Base-by-base conservation (phyloP, 2,888 invertebrate species). In the Andrena marginata region DNA sequence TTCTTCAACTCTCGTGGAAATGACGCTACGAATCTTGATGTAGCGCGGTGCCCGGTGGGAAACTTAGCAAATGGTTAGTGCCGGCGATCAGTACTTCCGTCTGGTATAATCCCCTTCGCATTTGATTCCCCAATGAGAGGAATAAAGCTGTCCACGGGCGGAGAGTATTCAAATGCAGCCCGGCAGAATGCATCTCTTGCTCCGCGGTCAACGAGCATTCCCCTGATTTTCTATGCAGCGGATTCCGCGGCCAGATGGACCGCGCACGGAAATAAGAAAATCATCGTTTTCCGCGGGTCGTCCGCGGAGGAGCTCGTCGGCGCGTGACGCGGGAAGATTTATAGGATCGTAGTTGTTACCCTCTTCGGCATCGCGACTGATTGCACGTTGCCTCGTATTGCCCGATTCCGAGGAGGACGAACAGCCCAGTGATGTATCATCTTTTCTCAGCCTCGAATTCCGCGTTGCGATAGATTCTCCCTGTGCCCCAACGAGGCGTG, bases 261-360 rank as follows among this genome's bases (percentile, higher is more conserved):
- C 16, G 31, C 0, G 68, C 68, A 26, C 33, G 72, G 75, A 79
- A 79, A 84, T 74, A 71, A 76, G 70, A 72, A 63, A 73, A 84
- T 74, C 80, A 59, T 31, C 35, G 35, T 77, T 80, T 80, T 59
- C 64, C 59, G 70, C 56, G 62, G 23, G 63, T 79, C 70, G 70
- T 51, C 42, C 48, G 51, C 3, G 64, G 10, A 8, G 54, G 51
- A 80, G 70, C 51, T 54, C 72, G 75, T 68, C 72, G 79, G 62
- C 64, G 72, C 82, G 69, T 82, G 75, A 74, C 84, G 69, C 16
- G 8, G 23, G 49, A 65, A 70, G 76, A 84, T 84, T 83, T 84
- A 84, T 80, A 73, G 70, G 77, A 84, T 84, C 23, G 73, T 59
- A 51, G 82, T 70, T 77, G 73, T 83, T 81, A 74, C 65, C 67